phyloP scores from a whole-genome alignment of 1,140 invertebrate genomes.

The Nasonia longicornis region DNA sequence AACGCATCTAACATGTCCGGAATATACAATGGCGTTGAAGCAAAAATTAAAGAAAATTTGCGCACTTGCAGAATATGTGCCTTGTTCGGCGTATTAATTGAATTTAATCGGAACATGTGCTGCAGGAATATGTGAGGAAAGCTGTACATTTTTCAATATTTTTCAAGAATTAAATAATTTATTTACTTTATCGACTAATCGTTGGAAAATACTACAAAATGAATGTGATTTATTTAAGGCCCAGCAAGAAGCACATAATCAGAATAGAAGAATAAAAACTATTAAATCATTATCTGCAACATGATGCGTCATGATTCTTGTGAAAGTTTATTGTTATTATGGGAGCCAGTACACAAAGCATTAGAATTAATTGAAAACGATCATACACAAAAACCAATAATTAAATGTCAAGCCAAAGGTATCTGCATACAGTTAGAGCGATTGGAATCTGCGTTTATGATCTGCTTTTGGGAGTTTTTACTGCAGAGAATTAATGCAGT shows the following conservation, averaged over 20 bases:
- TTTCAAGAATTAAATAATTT: background rate
- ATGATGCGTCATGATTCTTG: background rate
- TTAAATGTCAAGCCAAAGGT: background rate
- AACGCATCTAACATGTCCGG: background rate
- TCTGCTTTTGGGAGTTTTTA: too few species aligned
- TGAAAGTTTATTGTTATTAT: background rate
- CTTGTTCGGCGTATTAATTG: too few species aligned
- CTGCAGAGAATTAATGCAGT: too few species aligned
- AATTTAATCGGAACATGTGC: too few species aligned
- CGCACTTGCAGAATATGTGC: too few species aligned
- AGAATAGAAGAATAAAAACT: background rate
- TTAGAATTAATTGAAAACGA: background rate
- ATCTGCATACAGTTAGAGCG: background rate
- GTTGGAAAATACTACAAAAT: constrained; percentile 5
- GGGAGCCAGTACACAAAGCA: too few species aligned
- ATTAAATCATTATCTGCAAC: background rate
- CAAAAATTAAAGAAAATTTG: too few species aligned
- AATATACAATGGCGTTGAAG: background rate
- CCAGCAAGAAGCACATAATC: background rate
- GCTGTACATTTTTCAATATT: constrained; percentile 1
- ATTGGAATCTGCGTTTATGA: background rate
- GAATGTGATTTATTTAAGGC: constrained; percentile 1
- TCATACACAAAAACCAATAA: background rate
- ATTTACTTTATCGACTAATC: background rate
- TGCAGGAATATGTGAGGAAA: background rate